phyloP scores from a whole-genome alignment of 2,113 vertebrate species.

The Xenopus tropicalis region DNA sequence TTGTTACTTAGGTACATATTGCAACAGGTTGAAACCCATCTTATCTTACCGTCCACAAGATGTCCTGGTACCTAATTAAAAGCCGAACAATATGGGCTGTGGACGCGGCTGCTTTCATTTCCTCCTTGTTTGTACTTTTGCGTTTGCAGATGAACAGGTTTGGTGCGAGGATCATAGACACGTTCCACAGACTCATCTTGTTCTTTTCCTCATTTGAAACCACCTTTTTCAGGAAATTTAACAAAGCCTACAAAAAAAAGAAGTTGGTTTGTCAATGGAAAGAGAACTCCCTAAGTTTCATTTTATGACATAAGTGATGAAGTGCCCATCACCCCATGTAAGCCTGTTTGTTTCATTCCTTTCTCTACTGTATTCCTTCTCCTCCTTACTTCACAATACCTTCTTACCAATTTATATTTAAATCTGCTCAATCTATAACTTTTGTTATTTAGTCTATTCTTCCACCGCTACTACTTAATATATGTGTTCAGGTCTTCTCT shows the following conservation, averaged over 20 bases:
- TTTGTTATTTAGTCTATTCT: too few species aligned
- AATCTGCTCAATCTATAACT: too few species aligned
- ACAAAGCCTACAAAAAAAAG: slow-evolving; percentile 69
- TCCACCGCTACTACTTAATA: too few species aligned
- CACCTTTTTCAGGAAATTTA: slow-evolving; percentile 87
- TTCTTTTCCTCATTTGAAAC: slow-evolving; percentile 88
- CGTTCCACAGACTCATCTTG: slow-evolving; percentile 93
- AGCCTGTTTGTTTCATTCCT: too few species aligned
- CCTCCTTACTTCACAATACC: too few species aligned
- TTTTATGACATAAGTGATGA: neutral
- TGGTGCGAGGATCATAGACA: slow-evolving; percentile 92
- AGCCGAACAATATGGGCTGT: slow-evolving; percentile 81
- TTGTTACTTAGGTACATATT: too few species aligned
- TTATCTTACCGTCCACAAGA: slow-evolving; percentile 85
- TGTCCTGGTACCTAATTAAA: slow-evolving; percentile 85
- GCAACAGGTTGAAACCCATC: too few species aligned
- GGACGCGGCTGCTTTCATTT: slow-evolving; percentile 78
- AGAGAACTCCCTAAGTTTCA: neutral
- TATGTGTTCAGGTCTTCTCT: too few species aligned
- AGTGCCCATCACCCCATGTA: too few species aligned
- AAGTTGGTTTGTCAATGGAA: neutral
- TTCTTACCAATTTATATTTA: too few species aligned
- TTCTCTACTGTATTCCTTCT: too few species aligned
- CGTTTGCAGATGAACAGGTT: slow-evolving; percentile 84
- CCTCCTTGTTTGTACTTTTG: slow-evolving; percentile 75